Evolutionary conservation across 1,140 invertebrate genomes (phyloP), one percentile per base, ranked within the genome.

Genomic region (Coboldia fuscipes): DNA sequence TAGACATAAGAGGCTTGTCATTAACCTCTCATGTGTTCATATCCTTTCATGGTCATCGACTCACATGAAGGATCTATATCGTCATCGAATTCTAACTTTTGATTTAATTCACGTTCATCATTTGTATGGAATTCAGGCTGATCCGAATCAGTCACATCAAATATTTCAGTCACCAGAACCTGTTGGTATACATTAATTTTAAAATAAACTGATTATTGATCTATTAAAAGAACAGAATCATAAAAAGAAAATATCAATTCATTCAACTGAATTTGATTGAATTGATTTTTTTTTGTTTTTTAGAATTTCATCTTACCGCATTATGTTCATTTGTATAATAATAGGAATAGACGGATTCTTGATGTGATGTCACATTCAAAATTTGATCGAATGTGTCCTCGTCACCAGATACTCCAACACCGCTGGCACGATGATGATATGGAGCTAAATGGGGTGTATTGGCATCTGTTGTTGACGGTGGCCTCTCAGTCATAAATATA

Each of bases 241-340:
- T 18, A 15, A 12, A 2, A 28, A 27, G 17, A 34, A 20, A 7
- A 22, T 17, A 21, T 14, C 4, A 7, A 35, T 27, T 13, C 32
- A 36, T 33, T 17, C 14, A 31, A 21, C 20, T 20, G n/a, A 26
- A 36, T 32, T 14, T 31, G 5, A 32, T 29, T 29, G 5, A 33
- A 19, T 10, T 8, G 17, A n/a, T 20, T 14, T 29, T 29, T 29
- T 13, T 13, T 8, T 8, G n/a, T 8, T 24, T 24, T 8, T 24
- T 24, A 8, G 8, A 8, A 24, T 24, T 24, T 29, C 12, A 9
- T 19, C 9, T 35, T 42, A 73, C 72, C 60, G 80, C 77, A 51
- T 85, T 81, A 47, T 81, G 71, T 45, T 82, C 75, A 46, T 84
- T 76, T 47, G 81, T 72, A 47, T 89, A 90, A 58, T 90, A 86